Conservation (phyloP, 2,113 vertebrate genomes). For the Boleophthalmus pectinirostris region DNA sequence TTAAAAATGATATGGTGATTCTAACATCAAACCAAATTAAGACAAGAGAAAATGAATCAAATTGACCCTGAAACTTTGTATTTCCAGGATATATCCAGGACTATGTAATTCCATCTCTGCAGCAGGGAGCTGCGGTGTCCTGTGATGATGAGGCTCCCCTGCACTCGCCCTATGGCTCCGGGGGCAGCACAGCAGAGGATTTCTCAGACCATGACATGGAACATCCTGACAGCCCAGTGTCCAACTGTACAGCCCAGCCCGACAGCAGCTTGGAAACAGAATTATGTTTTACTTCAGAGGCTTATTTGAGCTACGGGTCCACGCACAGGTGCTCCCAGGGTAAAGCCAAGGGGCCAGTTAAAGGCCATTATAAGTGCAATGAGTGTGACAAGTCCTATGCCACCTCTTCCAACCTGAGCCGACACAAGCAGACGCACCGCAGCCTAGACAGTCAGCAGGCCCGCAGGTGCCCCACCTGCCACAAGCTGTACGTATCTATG, state of each 20-base stretch:
- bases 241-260: slow-evolving; percentile 46
- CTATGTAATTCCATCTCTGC: slow-evolving; percentile 62
- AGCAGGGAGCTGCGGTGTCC: slow-evolving; percentile 40
- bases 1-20: too few relatives aligned
- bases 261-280: slow-evolving; percentile 37
- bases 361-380: slow-evolving; percentile 50
- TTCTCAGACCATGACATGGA: slow-evolving; percentile 69
- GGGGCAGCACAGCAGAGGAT: slow-evolving; percentile 57
- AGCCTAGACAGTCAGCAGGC: slow-evolving; percentile 70
- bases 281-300: slow-evolving; percentile 46
- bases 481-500: slow-evolving; percentile 91
- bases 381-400: slow-evolving; percentile 68
- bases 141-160: slow-evolving; percentile 36
- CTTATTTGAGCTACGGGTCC: slow-evolving; percentile 36
- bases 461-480: slow-evolving; percentile 85
- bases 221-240: slow-evolving; percentile 57
- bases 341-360: slow-evolving; percentile 33
- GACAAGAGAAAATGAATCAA: background rate
- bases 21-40: too few relatives aligned
- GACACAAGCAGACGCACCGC: slow-evolving; percentile 71
- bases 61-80: background rate
- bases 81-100: slow-evolving; percentile 65
- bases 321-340: slow-evolving; percentile 25
- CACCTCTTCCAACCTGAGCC: slow-evolving; percentile 67
- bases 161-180: slow-evolving; percentile 35